These are phyloP conservation scores for Eupithecia subfuscata DNA, from an alignment of 2,888 invertebrate species.

Conservation along the genomic window DNA sequence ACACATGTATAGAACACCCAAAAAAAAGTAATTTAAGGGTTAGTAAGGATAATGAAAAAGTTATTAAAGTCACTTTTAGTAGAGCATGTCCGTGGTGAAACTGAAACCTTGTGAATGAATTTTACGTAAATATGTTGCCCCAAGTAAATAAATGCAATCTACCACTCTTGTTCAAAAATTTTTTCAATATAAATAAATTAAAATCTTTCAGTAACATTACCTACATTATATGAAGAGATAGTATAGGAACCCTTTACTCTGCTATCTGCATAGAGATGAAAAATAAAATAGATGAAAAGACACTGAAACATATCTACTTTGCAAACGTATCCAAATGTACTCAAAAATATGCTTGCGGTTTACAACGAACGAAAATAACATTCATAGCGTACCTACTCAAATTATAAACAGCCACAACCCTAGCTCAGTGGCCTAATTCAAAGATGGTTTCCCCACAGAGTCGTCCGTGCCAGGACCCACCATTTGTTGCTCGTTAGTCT, in stretches of 20 bases:
- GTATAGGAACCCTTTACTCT: not conserved
- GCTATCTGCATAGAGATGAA: not conserved
- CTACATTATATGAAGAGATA: not conserved
- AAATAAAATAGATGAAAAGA: not conserved
- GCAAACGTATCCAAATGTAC: not conserved
- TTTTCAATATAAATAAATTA: too few relatives aligned
- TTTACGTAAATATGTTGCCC: not conserved
- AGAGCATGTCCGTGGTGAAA: not conserved
- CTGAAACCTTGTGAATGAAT: not conserved
- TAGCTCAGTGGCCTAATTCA: conserved; percentile 40
- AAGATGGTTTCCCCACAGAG: conserved; percentile 40
- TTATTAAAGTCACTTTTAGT: not conserved
- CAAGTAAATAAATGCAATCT: too few relatives aligned
- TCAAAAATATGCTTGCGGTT: not conserved
- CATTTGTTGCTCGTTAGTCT: conserved; percentile 65
- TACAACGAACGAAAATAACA: not conserved
- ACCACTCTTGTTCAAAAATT: too few relatives aligned
- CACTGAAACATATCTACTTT: not conserved
- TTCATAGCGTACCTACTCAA: not conserved
- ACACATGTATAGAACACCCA: not conserved
- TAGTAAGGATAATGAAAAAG: too few relatives aligned
- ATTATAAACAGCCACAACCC: conserved; percentile 27
- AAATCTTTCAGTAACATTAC: not conserved
- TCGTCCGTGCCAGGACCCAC: conserved; percentile 33
- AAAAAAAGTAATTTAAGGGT: not conserved